Evolutionary conservation across 2,888 invertebrate genomes (phyloP).

Genomic region (Tholera decimalis): DNA sequence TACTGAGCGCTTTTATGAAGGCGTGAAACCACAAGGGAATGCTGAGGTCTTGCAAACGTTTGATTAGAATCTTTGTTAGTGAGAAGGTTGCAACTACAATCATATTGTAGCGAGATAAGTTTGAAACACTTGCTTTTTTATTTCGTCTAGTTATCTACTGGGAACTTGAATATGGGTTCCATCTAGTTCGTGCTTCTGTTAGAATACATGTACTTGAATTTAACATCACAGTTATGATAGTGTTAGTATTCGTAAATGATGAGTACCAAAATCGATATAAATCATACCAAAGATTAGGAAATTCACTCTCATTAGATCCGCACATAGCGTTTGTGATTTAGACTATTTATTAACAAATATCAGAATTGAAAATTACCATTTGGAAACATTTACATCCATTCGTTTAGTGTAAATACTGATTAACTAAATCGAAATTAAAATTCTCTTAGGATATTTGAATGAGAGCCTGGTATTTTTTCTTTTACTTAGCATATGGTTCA

Average conservation of each 20-base stretch:
- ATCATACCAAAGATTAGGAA: not conserved
- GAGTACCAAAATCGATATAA: not conserved
- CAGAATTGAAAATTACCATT: too few species aligned
- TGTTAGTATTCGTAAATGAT: not conserved
- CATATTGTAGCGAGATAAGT: slow-evolving; percentile 23
- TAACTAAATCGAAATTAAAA: too few species aligned
- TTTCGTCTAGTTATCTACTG: not conserved
- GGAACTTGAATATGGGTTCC: too few species aligned
- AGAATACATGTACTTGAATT: not conserved
- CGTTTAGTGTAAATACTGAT: too few species aligned
- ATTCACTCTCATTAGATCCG: not conserved
- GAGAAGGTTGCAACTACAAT: slow-evolving; percentile 21
- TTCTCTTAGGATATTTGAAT: too few species aligned
- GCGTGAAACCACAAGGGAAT: slow-evolving; percentile 46
- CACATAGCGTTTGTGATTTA: not conserved
- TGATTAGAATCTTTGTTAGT: slow-evolving; percentile 58
- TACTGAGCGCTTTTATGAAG: slow-evolving; percentile 60
- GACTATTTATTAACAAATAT: not conserved
- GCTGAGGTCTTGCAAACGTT: slow-evolving; percentile 36
- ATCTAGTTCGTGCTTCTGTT: not conserved
- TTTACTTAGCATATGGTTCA: too few species aligned
- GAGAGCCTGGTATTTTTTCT: too few species aligned
- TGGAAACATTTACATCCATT: too few species aligned
- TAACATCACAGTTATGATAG: not conserved
- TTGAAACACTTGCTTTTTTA: not conserved